These are phyloP conservation scores for Pseudomyrmex cubaensis DNA, from an alignment of 1,140 invertebrate genomes.

Conservation along the genomic window DNA sequence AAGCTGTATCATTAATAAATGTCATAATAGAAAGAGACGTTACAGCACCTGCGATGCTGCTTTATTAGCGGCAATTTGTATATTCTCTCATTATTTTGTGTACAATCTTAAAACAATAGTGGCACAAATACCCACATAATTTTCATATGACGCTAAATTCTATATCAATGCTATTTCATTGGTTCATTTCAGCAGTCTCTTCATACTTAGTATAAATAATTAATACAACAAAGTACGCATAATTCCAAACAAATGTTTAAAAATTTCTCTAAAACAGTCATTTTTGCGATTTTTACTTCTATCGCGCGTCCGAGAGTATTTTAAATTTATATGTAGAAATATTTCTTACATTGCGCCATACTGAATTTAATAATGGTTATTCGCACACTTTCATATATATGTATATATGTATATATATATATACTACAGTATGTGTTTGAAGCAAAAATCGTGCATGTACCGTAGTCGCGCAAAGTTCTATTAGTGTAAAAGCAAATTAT, in stretches of 20 bases:
- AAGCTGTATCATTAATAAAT: slow-evolving; percentile 68
- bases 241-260: slow-evolving; percentile 45
- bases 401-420: too few species aligned
- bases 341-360: slow-evolving; percentile 16
- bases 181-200: slow-evolving; percentile 19
- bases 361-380: slow-evolving; percentile 24
- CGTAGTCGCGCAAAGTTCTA: slow-evolving; percentile 13
- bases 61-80: slow-evolving; percentile 41
- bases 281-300: neutral
- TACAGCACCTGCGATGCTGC: slow-evolving; percentile 29
- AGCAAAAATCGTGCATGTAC: slow-evolving; percentile 3
- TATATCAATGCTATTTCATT: slow-evolving; percentile 31
- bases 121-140: slow-evolving; percentile 16
- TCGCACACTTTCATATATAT: slow-evolving; percentile 38
- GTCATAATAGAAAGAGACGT: slow-evolving; percentile 60
- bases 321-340: slow-evolving; percentile 26
- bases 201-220: slow-evolving; percentile 23
- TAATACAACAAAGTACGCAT: slow-evolving; percentile 32
- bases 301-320: slow-evolving; percentile 16
- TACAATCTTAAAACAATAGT: slow-evolving; percentile 53
- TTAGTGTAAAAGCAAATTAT: slow-evolving; percentile 31
- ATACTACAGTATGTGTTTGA: neutral
- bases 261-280: slow-evolving; percentile 47
- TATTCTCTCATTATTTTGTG: slow-evolving; percentile 38
- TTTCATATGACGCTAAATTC: slow-evolving; percentile 21